phyloP scores from a whole-genome alignment of 2,888 invertebrate species.

The Oscheius sp. region DNA sequence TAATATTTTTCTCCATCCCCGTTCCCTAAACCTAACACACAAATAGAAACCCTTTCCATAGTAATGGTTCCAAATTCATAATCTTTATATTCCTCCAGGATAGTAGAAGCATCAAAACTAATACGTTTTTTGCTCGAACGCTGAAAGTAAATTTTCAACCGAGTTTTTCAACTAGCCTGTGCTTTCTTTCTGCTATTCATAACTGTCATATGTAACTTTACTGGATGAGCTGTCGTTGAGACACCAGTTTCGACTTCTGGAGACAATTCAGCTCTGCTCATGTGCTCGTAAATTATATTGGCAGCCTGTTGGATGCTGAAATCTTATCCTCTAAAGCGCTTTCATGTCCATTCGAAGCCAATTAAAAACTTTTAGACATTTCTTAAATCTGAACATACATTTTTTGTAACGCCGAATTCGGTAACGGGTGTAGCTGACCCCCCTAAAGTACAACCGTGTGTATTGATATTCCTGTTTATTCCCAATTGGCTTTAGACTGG shows the following conservation, averaged over 20 bases:
- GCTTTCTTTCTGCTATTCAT: slow-evolving; percentile 44
- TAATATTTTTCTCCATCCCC: no score
- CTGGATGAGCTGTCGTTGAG: slow-evolving; percentile 22
- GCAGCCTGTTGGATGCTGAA: slow-evolving; percentile 37
- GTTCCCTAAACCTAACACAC: neutral
- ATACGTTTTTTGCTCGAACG: slow-evolving; percentile 11
- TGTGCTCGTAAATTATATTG: slow-evolving; percentile 27
- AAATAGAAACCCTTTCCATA: slow-evolving; percentile 22
- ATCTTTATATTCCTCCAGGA: slow-evolving; percentile 34
- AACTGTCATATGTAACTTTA: slow-evolving; percentile 49
- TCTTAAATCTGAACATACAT: no score
- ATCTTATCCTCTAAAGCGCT: neutral
- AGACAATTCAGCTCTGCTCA: slow-evolving; percentile 28
- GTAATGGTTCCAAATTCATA: slow-evolving; percentile 42
- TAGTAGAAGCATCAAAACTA: slow-evolving; percentile 35
- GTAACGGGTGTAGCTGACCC: no score
- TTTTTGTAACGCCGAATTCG: no score
- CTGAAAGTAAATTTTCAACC: no score
- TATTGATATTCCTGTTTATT: no score
- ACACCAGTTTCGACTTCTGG: slow-evolving; percentile 1
- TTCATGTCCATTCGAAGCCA: no score
- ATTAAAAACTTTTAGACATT: no score
- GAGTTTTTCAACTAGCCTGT: slow-evolving; percentile 22
- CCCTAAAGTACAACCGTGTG: no score
- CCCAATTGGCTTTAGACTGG: no score